Evolutionary conservation across 1,140 invertebrate species (phyloP).

Genomic region (Magallana gigas): DNA sequence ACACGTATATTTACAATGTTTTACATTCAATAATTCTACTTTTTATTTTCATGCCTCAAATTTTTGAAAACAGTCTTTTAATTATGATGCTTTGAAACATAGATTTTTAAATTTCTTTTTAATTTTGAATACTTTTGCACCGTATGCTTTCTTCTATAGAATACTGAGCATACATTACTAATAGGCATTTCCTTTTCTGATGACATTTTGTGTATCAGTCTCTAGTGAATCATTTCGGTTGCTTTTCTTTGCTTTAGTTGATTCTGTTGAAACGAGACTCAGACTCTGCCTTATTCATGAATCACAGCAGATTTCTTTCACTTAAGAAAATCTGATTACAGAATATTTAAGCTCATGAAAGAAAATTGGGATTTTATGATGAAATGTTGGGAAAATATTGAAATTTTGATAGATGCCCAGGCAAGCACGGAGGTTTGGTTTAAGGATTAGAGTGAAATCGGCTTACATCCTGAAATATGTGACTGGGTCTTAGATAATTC

Average conservation of each 20-base stretch:
- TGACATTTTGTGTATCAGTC: background rate
- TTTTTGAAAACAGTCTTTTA: background rate
- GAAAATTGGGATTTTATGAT: conserved; percentile 28
- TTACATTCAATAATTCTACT: background rate
- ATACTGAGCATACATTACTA: conserved; percentile 6
- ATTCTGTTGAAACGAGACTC: conserved; percentile 16
- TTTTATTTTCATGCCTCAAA: background rate
- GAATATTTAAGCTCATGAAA: background rate
- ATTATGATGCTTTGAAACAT: background rate
- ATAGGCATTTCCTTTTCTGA: conserved; percentile 8
- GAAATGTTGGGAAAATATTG: conserved; percentile 38
- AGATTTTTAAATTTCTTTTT: background rate
- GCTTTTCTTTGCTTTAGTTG: conserved; percentile 31
- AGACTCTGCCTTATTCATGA: conserved; percentile 27
- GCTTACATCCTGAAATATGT: conserved; percentile 13
- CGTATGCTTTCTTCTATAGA: background rate
- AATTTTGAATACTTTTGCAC: background rate
- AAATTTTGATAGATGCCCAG: conserved; percentile 21
- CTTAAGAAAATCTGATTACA: conserved; percentile 34
- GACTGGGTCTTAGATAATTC: background rate
- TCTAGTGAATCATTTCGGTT: background rate
- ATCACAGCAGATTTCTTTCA: conserved; percentile 16
- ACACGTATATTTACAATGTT: background rate
- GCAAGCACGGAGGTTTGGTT: background rate
- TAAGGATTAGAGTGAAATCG: conserved; percentile 13